Evolutionary conservation across 2,888 invertebrate species (phyloP), one percentile per base, ranked within the genome.

Genomic region (Nomada lathburiana): DNA sequence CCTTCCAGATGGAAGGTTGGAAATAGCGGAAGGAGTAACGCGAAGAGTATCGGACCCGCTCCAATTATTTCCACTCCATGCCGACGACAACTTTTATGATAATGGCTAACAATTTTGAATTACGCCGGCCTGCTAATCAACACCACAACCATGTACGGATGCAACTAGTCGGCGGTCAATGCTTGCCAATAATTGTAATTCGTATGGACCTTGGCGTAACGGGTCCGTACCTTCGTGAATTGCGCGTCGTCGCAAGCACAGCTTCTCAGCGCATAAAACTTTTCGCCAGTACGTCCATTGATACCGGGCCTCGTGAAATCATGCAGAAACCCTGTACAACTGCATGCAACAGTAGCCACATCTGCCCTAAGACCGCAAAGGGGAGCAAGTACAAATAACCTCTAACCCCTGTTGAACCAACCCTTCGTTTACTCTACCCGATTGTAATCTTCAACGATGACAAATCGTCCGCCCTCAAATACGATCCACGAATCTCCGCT

Each of bases 391-490:
- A 26, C 78, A 78, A 78, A 76, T 50, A 76, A 76, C 42, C 47
- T 7, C 36, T 42, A 4, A 62, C 68, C 68, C 78, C 68, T 50
- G 50, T 68, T 50, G 68, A 50, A 68, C 42, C 62, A 62, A 29
- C 77, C 77, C 68, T 63, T 76, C 78, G 78, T 76, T 76, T 63
- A 76, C 36, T 53, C 76, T 55, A 55, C 29, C 76, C 44, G 76
- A 67, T 77, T 67, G 76, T 60, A 26, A 67, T 67, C 77, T 53
- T 60, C 76, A 53, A 67, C 53, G 76, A 68, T 62, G 76, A 62
- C 53, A 67, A 78, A 78, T 76, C 64, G 18, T 42, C 10, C 26
- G 20, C 55, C 16, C n/a, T 9, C 60, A 23, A 71, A 50, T 16
- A 20, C 2, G 47, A 16, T 50, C 20, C 13, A 16, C 29, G 29